Conservation (phyloP, 2,113 vertebrate species). For the Macaca mulatta region DNA sequence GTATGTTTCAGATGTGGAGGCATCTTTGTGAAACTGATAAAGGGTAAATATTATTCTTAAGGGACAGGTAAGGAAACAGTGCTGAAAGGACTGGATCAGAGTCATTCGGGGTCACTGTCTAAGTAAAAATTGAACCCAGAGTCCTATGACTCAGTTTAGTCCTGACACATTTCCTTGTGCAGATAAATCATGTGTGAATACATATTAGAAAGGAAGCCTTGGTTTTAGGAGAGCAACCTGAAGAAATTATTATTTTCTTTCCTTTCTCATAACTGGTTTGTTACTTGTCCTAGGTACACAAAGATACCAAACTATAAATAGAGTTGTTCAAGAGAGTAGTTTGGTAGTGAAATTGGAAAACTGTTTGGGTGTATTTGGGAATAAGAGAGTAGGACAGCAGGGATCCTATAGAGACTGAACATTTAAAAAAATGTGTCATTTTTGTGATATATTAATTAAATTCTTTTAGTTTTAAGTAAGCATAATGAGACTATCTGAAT, state of each 20-base stretch:
- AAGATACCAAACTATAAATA: slow-evolving; percentile 12
- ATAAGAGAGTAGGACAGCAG: background rate
- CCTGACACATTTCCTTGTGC: background rate
- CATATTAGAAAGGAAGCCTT: background rate
- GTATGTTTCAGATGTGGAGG: slow-evolving; percentile 18
- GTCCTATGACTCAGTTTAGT: background rate
- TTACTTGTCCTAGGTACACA: background rate
- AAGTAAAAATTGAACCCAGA: slow-evolving; percentile 17
- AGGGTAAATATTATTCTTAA: background rate
- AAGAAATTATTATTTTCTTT: background rate
- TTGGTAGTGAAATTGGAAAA: slow-evolving; percentile 16
- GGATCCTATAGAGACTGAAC: slow-evolving; percentile 37
- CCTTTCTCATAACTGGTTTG: background rate
- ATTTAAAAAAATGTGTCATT: slow-evolving; percentile 63
- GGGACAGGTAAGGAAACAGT: background rate
- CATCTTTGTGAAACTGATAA: background rate
- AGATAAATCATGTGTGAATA: background rate
- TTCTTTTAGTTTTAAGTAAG: slow-evolving; percentile 77
- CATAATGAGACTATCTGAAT: slow-evolving; percentile 73
- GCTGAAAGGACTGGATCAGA: background rate
- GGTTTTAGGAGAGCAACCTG: background rate
- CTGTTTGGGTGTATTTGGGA: slow-evolving; percentile 20
- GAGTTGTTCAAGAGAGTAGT: background rate
- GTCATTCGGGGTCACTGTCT: background rate
- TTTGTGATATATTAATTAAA: slow-evolving; percentile 75